These are phyloP conservation scores for Drosophila robusta DNA, from an alignment of 2,888 invertebrate genomes.

Conservation along the genomic window DNA sequence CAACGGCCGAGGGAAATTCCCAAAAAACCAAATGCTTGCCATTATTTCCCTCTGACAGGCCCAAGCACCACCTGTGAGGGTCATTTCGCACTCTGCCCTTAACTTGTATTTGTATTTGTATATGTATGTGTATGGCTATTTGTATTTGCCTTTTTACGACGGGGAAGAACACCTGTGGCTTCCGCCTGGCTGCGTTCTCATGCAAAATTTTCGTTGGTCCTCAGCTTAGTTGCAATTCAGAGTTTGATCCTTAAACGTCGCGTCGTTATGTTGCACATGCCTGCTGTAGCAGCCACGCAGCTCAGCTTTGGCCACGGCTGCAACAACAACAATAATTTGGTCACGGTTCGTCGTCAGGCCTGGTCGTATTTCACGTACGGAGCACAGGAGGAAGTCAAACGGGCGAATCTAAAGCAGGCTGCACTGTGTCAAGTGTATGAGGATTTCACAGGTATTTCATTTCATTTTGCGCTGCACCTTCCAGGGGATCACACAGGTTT, in stretches of 20 bases:
- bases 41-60: slow-evolving; percentile 28
- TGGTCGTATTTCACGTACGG: slow-evolving; percentile 65
- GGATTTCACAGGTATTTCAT: slow-evolving; percentile 72
- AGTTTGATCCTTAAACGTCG: slow-evolving; percentile 59
- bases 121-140: background rate
- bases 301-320: slow-evolving; percentile 25
- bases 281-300: slow-evolving; percentile 20
- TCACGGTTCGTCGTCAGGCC: slow-evolving; percentile 63
- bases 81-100: slow-evolving; percentile 48
- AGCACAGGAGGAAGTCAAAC: slow-evolving; percentile 50
- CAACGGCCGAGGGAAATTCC: slow-evolving; percentile 65
- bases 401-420: slow-evolving; percentile 58
- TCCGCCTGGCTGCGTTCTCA: slow-evolving; percentile 40
- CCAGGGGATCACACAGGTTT: background rate
- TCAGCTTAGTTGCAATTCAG: slow-evolving; percentile 61
- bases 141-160: background rate
- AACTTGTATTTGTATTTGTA: slow-evolving; percentile 15
- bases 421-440: slow-evolving; percentile 72
- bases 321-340: slow-evolving; percentile 40
- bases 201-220: slow-evolving; percentile 35
- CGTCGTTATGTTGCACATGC: slow-evolving; percentile 62
- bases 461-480: background rate
- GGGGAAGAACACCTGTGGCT: slow-evolving; percentile 67
- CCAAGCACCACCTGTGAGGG: slow-evolving; percentile 53
- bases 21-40: slow-evolving; percentile 37